Evolutionary conservation across 2,797 vertebrate species (phyloP), one percentile per base, ranked within the genome.

Genomic region (Hypotaenidia okinawae): DNA sequence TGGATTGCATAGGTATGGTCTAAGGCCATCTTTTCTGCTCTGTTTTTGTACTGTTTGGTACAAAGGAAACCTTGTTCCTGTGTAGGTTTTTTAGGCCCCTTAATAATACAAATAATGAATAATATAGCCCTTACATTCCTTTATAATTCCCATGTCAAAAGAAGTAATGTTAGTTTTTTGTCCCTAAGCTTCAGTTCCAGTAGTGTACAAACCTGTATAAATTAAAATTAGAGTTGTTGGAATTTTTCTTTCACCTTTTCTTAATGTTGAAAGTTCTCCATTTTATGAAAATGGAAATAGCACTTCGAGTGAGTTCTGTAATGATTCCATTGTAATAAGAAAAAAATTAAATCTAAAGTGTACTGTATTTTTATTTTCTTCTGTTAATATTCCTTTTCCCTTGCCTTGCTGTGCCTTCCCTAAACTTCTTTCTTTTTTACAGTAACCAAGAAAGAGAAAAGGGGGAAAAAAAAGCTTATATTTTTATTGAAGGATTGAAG

Each of bases 61-160:
- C 84, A 95, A 96, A 87, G 45, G 21, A 61, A 89, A 76, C 83
- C 27, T 96, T 96, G 91, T 93, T 58, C 58, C 25, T 52, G 4
- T 58, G 25, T 1, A 72, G 51, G 33, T 25, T 78, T 95, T 92
- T 66, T 78, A 72, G 49, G 54, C 8, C 19, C 7, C 28, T 19
- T 35, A 41, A 23, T 77, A 94, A 87, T 91, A 85, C 51, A 83
- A 88, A 85, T 24, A 79, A 84, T 62, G 12, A 88, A 57, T 80
- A 83, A 59, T 70, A 96, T 47, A 33, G 79, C 24, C 17, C 27
- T 80, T 62, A 66, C 17, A 62, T 81, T 90, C 28, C 59, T 88
- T 94, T 66, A 51, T 78, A 94, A 84, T 70, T 81, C 37, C 13
- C 19, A 55, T 51, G 28, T 30, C 72, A 84, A 90, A 90, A 90